phyloP scores from a whole-genome alignment of 2,888 invertebrate species.

The Autographa pulchrina region DNA sequence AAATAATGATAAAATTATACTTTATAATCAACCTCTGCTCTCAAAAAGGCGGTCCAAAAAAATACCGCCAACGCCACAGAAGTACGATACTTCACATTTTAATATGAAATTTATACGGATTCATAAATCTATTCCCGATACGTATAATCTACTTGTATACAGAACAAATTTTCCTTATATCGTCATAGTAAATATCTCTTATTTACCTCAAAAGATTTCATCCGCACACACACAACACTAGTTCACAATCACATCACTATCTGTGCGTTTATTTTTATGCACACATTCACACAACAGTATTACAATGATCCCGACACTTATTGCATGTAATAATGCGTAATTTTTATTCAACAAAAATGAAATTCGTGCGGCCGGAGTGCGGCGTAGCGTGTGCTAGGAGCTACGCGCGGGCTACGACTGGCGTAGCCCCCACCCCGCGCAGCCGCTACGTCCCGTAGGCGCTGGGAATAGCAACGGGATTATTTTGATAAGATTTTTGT shows the following conservation, averaged over 20 bases:
- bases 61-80: conserved; percentile 51
- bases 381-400: conserved; percentile 82
- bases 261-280: conserved; percentile 50
- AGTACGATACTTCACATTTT: conserved; percentile 43
- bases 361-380: conserved; percentile 51
- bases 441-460: conserved; percentile 65
- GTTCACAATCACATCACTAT: conserved; percentile 70
- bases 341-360: conserved; percentile 49
- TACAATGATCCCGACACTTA: conserved; percentile 55
- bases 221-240: conserved; percentile 64
- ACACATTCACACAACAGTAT: conserved; percentile 58
- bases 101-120: conserved; percentile 44
- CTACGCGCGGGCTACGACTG: conserved; percentile 85
- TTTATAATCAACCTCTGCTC: conserved; percentile 19
- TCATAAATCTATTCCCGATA: conserved; percentile 42
- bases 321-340: conserved; percentile 58
- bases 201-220: conserved; percentile 70
- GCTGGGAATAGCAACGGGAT: conserved; percentile 65
- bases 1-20: conserved; percentile 7
- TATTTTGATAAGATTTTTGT: conserved; percentile 61
- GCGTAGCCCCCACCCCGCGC: conserved; percentile 81
- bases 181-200: conserved; percentile 51
- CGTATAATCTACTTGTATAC: conserved; percentile 33
- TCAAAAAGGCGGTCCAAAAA: conserved; percentile 37
- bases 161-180: conserved; percentile 52